Evolutionary conservation across 2,888 invertebrate genomes (phyloP).

Genomic region (Trachelus stipa): DNA sequence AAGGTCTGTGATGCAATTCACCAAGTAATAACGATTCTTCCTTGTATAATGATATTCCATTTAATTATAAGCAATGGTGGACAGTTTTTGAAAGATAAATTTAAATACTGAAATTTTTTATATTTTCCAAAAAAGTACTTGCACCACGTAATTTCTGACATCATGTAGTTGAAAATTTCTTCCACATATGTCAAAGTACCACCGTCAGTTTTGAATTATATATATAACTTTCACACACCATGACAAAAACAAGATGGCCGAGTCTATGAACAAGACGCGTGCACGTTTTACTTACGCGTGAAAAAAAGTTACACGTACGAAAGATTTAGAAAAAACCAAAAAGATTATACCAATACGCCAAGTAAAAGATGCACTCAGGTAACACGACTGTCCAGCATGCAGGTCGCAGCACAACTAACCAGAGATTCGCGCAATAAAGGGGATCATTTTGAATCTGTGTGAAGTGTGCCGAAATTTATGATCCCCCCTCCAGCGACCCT

Average conservation of each 20-base stretch:
- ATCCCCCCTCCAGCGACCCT: constrained; percentile 41
- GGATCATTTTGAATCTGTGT: constrained; percentile 70
- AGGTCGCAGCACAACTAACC: constrained; percentile 55
- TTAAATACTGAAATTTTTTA: neutral
- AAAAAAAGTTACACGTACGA: neutral
- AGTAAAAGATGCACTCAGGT: neutral
- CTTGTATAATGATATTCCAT: neutral
- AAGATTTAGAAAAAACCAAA: neutral
- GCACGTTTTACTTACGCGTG: neutral
- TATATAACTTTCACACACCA: neutral
- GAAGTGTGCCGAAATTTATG: constrained; percentile 71
- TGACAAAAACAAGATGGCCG: neutral
- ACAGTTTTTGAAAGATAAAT: neutral
- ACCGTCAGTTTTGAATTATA: neutral
- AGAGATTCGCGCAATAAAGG: constrained; percentile 67
- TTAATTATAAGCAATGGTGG: neutral
- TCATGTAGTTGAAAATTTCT: neutral
- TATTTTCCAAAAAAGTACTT: neutral
- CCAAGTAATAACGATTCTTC: neutral
- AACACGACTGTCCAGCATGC: constrained; percentile 30
- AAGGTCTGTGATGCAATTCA: neutral
- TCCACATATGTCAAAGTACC: neutral
- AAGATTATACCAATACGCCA: neutral
- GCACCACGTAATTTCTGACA: neutral
- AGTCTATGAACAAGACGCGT: neutral